Percentiles rank a stretch among this genome's conserved stretches.
Evolutionary conservation across 1,140 invertebrate species (phyloP).

Genomic region (Heliothis virescens): DNA sequence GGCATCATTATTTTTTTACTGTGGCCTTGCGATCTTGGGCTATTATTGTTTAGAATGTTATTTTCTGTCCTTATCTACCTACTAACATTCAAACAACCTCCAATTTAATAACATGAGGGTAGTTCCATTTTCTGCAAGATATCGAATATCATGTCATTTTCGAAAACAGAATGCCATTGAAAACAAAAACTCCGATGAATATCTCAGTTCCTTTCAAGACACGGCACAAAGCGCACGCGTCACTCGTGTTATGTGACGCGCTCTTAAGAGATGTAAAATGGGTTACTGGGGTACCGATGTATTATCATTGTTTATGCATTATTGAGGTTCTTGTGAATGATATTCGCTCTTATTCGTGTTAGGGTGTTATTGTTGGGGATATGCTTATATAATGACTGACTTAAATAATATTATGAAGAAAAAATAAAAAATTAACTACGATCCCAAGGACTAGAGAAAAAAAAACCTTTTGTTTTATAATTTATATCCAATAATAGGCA

Average conservation of each 20-base stretch:
- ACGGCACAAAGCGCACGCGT: conserved; percentile 25
- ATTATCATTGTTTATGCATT: conserved; percentile 29
- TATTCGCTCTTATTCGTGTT: too few relatives aligned
- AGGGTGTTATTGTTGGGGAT: too few relatives aligned
- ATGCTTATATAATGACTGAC: too few relatives aligned
- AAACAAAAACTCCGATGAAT: conserved; percentile 18
- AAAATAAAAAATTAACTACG: too few relatives aligned
- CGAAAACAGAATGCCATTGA: conserved; percentile 13
- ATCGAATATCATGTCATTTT: conserved; percentile 31
- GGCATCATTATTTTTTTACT: too few relatives aligned
- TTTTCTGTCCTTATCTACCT: not conserved
- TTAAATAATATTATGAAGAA: too few relatives aligned
- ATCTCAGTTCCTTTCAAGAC: conserved; percentile 34
- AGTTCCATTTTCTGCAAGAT: not conserved
- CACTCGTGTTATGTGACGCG: conserved; percentile 15
- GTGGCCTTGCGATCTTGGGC: too few relatives aligned
- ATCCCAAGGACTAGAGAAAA: too few relatives aligned
- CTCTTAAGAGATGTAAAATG: conserved; percentile 33
- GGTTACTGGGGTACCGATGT: conserved; percentile 31
- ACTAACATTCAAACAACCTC: not conserved
- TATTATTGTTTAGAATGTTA: too few relatives aligned
- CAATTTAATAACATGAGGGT: not conserved
- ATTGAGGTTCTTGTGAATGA: not conserved
- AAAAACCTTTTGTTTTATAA: too few relatives aligned
- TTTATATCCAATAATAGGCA: too few relatives aligned